Evolutionary conservation across 2,113 vertebrate genomes (phyloP).

Genomic region (Datnioides undecimradiatus): DNA sequence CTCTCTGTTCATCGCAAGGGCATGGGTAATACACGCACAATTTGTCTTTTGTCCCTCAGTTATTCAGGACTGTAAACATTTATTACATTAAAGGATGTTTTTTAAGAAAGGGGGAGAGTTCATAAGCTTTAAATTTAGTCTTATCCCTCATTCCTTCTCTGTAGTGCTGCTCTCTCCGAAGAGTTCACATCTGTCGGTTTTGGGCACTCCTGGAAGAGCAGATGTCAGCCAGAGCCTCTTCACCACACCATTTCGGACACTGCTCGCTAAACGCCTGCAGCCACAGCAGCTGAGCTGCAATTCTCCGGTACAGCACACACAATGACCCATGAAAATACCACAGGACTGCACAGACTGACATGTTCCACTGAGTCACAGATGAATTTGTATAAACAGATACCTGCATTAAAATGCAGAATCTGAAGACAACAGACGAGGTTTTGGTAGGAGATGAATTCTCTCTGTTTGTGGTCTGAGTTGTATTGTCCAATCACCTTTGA

Average conservation of each 20-base stretch:
- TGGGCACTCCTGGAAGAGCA: not conserved
- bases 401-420: no score
- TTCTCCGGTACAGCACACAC: slow-evolving; percentile 58
- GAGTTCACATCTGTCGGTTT: not conserved
- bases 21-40: slow-evolving; percentile 48
- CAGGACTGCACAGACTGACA: not conserved
- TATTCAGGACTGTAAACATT: no score
- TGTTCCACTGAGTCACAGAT: not conserved
- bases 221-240: slow-evolving; percentile 77
- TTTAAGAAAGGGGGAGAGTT: no score
- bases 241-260: slow-evolving; percentile 42
- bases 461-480: no score
- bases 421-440: no score
- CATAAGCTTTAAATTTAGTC: no score
- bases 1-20: slow-evolving; percentile 84
- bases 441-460: no score
- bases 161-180: slow-evolving; percentile 71
- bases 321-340: not conserved
- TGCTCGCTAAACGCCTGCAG: slow-evolving; percentile 20
- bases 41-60: not conserved
- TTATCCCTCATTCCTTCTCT: not conserved
- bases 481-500: no score
- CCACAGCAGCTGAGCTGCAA: slow-evolving; percentile 36
- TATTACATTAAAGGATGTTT: no score
- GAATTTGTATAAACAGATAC: no score